Evolutionary conservation across 2,888 invertebrate genomes (phyloP).

Genomic region (Lasius platythorax): DNA sequence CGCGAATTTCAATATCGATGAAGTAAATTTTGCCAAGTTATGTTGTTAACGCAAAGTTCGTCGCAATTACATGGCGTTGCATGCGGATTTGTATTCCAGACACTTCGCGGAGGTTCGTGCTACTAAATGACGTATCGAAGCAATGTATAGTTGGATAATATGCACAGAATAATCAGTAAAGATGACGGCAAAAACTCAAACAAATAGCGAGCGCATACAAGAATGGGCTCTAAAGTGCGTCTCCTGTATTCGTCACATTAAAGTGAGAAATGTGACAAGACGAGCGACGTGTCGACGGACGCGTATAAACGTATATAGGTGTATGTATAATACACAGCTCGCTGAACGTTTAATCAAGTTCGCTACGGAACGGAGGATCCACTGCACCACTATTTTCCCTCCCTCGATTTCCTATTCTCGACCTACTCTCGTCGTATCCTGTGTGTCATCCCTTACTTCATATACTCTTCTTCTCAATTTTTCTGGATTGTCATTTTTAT

Average conservation of each 20-base stretch:
- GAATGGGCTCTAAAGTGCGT: slow-evolving; percentile 26
- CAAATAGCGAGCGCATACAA: not conserved
- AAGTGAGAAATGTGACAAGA: slow-evolving; percentile 25
- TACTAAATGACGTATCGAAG: slow-evolving; percentile 26
- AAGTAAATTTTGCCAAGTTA: slow-evolving; percentile 31
- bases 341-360: slow-evolving; percentile 55
- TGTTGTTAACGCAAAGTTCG: slow-evolving; percentile 29
- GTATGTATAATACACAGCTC: not conserved
- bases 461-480: slow-evolving; percentile 12
- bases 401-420: slow-evolving; percentile 18
- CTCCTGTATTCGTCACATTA: slow-evolving; percentile 5
- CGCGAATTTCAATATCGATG: slow-evolving; percentile 33
- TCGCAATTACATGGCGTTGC: slow-evolving; percentile 29
- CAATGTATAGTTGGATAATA: not conserved
- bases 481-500: not conserved
- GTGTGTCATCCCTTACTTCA: not conserved
- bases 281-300: not conserved
- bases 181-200: not conserved
- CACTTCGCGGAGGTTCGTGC: not conserved
- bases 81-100: slow-evolving; percentile 23
- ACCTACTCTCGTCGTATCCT: not conserved
- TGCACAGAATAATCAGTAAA: slow-evolving; percentile 5
- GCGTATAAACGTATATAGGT: not conserved
- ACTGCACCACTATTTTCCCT: slow-evolving; percentile 30
- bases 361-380: slow-evolving; percentile 7